Base-by-base conservation (phyloP, 2,113 vertebrate species). In the Cynocephalus volans region DNA sequence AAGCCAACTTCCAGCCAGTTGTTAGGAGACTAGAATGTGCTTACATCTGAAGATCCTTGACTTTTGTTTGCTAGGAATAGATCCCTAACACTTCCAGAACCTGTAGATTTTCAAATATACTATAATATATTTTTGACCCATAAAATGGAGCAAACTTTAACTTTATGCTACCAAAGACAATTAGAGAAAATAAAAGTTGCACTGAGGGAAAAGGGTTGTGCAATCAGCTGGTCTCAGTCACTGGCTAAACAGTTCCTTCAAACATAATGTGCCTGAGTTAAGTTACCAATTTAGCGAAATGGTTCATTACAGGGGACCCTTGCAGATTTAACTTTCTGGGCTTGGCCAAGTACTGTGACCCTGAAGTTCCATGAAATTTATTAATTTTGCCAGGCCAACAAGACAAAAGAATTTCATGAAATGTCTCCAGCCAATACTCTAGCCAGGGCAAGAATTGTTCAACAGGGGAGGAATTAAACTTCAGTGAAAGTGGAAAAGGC, bases 311-410 rank as follows among this genome's bases (percentile, higher is more conserved):
- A 84, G 82, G 21, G 18, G 18, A 67, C 8, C 31, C 45, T 72
- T 60, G 54, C 41, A 65, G 54, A 70, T 62, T 88, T 81, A 56
- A 45, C 86, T 95, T 93, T 88, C 50, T 48, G 28, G 77, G 15
- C 50, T 95, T 88, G 67, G 82, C 19, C 62, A 48, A 58, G 21
- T 90, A 17, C 26, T 52, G 54, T 36, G 81, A 54, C 24, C 31
- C 26, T 54, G 11, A 93, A 91, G n/a, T 69, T 95, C 70, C 15
- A 4, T 86, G 73, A 94, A 82, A 36, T 91, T 89, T 76, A 60
- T 96, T 96, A 69, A 86, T 88, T 93, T 94, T 97, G 58, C 72
- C 88, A 82, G 88, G 50, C 50, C 88, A 94, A 73, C 48, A 81
- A 64, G 69, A 77, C 41, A 89, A 82, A 93, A 77, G 14, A 31